Evolutionary conservation across 2,113 vertebrate species (phyloP).

Genomic region (Ochotona curzoniae): DNA sequence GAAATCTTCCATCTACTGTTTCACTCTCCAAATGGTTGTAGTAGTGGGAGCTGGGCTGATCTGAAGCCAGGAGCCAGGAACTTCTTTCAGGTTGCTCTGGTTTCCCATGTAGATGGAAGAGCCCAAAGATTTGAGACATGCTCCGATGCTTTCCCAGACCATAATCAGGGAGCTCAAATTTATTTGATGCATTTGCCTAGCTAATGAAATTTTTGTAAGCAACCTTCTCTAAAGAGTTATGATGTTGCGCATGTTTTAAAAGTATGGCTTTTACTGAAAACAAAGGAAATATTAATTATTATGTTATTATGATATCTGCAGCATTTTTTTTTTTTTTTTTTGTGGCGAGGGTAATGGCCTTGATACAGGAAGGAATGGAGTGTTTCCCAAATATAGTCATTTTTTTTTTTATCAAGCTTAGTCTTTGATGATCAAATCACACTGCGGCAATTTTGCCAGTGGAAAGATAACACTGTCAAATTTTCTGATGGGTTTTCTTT

Average conservation of each 20-base stretch:
- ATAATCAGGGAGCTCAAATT: not conserved
- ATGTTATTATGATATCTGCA: not conserved
- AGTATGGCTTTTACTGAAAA: slow-evolving; percentile 37
- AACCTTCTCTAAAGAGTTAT: not conserved
- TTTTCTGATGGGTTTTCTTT: not conserved
- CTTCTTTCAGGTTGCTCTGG: too few relatives aligned
- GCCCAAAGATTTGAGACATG: too few relatives aligned
- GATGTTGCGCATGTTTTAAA: not conserved
- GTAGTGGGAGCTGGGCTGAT: too few relatives aligned
- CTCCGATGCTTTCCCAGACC: too few relatives aligned
- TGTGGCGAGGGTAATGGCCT: not conserved
- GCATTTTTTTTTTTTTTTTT: not conserved
- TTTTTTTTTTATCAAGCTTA: not conserved
- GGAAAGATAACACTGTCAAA: not conserved
- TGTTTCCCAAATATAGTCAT: not conserved
- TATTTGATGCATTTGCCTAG: slow-evolving; percentile 9
- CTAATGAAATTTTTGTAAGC: slow-evolving; percentile 24
- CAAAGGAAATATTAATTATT: slow-evolving; percentile 24
- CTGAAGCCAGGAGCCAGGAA: too few relatives aligned
- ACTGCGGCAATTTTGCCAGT: not conserved
- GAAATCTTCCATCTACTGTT: too few relatives aligned
- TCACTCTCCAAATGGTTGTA: too few relatives aligned
- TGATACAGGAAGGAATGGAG: not conserved
- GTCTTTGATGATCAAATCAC: not conserved
- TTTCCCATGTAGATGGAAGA: too few relatives aligned